A percentile compares a stretch with the other conserved stretches of the same genome.
Conservation (phyloP, 1,140 invertebrate genomes). For the Lucilia cuprina region DNA sequence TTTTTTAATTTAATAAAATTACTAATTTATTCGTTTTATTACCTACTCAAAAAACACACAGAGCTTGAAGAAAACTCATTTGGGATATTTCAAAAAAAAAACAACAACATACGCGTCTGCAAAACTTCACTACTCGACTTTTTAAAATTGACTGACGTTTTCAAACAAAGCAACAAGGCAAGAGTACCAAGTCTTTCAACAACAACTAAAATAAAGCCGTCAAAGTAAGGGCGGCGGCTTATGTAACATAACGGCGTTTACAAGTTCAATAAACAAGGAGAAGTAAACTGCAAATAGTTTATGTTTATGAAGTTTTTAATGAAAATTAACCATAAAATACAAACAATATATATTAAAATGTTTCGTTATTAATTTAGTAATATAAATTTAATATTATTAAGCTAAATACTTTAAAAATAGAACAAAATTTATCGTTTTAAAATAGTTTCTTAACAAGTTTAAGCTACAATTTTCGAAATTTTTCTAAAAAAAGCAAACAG, state of each 20-base stretch:
- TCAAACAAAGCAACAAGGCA: neutral
- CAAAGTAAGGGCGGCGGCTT: neutral
- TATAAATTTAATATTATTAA: no score
- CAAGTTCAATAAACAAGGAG: neutral
- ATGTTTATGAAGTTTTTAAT: neutral
- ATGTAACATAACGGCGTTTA: neutral
- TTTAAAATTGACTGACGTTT: conserved; percentile 7
- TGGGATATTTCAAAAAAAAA: neutral
- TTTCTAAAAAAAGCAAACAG: no score
- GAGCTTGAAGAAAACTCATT: neutral
- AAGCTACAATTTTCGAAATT: no score
- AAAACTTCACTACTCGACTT: conserved; percentile 14
- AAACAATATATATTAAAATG: no score
- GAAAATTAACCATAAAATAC: no score
- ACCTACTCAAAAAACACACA: conserved; percentile 10
- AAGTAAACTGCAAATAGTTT: neutral
- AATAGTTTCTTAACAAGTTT: no score
- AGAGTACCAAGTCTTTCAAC: neutral
- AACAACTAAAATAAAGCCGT: neutral
- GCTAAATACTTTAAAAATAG: no score
- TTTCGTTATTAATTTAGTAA: no score
- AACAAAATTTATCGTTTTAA: no score
- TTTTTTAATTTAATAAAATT: neutral
- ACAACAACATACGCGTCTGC: neutral
- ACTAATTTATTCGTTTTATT: neutral